Evolutionary conservation across 2,113 vertebrate species (phyloP), one percentile per base, ranked within the genome.

Genomic region (Hemicordylus capensis): DNA sequence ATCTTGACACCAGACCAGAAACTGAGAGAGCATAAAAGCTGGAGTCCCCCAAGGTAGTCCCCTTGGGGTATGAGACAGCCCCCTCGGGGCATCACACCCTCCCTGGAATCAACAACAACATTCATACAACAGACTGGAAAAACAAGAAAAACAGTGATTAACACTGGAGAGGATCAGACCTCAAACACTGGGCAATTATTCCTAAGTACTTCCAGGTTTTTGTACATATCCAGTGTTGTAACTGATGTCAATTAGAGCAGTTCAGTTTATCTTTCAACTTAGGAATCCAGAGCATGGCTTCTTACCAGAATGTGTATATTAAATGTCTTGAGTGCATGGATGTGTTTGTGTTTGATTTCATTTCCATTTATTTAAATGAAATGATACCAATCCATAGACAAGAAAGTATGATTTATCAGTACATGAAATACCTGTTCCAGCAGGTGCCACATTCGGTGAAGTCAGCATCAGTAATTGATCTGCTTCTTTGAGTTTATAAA

Each of bases 401-500:
- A 46, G 77, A 69, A 87, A 69, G n/a, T 72, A 44, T 83, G 80
- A 86, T 92, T 90, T 88, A 81, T 87, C 89, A 28, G 48, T 48
- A 22, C 24, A 37, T 56, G 67, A 91, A 91, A 86, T 84, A 85
- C 61, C 75, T 80, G 75, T 82, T 89, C 89, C 80, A 89, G 90
- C 87, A 87, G 81, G 48, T 64, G 64, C 31, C n/a, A 58, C n/a
- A 63, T 85, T 84, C 70, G 31, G 14, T 28, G 26, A 64, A 87
- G 44, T 83, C 46, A 75, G 70, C 39, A 58, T 85, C 75, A 34
- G 7, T 4, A 87, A 83, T 54, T 72, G 81, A 90, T 82, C 14
- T 26, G 56, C 34, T 88, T 80, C 48, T 87, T 80, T 75, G 59
- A 88, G 59, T 87, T 84, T 0, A 37, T 73, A 85, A 83, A 91